phyloP scores from a whole-genome alignment of 2,113 vertebrate species.

The Hypocryptadius cinnamomeus region DNA sequence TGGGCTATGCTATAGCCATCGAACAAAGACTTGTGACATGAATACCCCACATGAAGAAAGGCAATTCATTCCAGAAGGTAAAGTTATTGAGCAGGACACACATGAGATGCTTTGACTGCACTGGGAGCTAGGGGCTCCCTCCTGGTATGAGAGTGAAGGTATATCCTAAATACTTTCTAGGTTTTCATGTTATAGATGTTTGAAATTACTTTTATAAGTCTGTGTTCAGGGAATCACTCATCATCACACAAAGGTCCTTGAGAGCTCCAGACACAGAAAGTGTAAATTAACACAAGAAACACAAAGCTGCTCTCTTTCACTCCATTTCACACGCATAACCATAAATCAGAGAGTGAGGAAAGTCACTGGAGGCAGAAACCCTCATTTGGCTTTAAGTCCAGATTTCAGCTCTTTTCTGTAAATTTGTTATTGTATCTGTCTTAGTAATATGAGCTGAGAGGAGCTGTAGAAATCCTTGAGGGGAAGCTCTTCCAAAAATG shows the following conservation, averaged over 20 bases:
- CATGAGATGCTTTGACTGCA: background rate
- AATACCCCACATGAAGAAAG: background rate
- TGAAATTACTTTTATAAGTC: background rate
- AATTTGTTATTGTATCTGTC: background rate
- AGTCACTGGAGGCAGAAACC: background rate
- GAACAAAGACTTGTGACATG: background rate
- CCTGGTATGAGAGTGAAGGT: background rate
- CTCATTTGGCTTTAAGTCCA: background rate
- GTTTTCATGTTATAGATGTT: background rate
- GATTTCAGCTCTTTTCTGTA: slow-evolving; percentile 2
- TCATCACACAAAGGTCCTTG: background rate
- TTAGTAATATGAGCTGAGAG: background rate
- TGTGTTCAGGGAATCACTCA: background rate
- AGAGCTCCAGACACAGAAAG: background rate
- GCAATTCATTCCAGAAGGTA: background rate
- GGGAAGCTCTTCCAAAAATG: background rate
- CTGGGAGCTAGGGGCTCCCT: background rate
- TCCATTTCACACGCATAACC: background rate
- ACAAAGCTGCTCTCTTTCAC: background rate
- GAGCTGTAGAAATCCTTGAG: background rate
- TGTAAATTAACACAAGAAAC: background rate
- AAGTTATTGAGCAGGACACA: background rate
- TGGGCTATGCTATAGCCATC: background rate
- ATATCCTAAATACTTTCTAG: background rate
- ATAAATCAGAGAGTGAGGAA: background rate